Evolutionary conservation across 2,797 vertebrate genomes (phyloP).

Genomic region (Poeciliopsis gracilis): DNA sequence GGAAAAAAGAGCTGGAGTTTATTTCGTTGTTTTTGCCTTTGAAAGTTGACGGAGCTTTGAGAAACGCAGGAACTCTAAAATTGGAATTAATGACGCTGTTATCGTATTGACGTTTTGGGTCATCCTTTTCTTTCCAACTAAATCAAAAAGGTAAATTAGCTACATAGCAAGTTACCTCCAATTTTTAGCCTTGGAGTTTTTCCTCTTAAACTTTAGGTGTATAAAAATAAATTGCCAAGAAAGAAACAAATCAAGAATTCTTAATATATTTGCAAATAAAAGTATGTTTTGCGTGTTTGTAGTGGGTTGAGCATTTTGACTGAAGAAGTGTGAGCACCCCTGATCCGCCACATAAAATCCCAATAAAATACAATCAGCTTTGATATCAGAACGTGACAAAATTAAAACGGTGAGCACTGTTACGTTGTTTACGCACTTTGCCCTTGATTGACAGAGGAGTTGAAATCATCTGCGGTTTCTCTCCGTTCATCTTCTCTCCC

Average conservation of each 20-base stretch:
- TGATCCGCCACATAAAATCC: background rate
- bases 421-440: background rate
- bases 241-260: too few relatives aligned
- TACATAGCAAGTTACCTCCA: too few relatives aligned
- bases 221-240: too few relatives aligned
- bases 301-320: too few relatives aligned
- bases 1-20: background rate
- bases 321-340: too few relatives aligned
- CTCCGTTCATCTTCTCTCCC: constrained; percentile 35
- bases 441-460: background rate
- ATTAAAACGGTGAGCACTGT: background rate
- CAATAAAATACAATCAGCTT: background rate
- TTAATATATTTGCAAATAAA: too few relatives aligned
- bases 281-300: too few relatives aligned
- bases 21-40: background rate
- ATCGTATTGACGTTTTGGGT: background rate
- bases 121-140: background rate
- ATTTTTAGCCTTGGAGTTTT: too few relatives aligned
- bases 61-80: background rate
- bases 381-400: background rate
- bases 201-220: too few relatives aligned
- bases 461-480: background rate
- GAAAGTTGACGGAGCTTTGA: background rate
- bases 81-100: background rate
- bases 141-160: background rate